Base-by-base conservation (phyloP, 2,113 vertebrate genomes). In the Amphilophus citrinellus region DNA sequence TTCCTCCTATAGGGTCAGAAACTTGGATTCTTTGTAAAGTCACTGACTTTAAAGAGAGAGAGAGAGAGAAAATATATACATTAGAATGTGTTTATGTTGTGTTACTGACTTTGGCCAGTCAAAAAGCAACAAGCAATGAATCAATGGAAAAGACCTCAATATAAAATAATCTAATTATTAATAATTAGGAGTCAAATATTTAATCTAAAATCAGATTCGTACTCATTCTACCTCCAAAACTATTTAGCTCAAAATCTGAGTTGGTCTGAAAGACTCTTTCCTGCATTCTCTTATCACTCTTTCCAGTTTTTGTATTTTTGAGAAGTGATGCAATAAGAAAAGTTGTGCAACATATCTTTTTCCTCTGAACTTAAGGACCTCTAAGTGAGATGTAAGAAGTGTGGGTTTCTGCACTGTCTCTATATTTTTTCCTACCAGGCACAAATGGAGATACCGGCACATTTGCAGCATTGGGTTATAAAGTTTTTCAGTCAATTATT, bases 181-280 rank as follows among this genome's bases (percentile, higher is more conserved):
- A 73, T 73, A 20, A 73, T 20, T 73, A 14, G 53, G 53, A 73
- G 27, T 73, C 24, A 73, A 56, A 73, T 73, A 73, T 53, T 56
- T 73, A 32, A 73, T 32, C 66, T 20, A 53, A 53, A 1, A n/a
- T 32, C 68, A 20, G 44, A 73, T 73, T 73, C 10, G 53, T 30
- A 53, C 10, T 73, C 44, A 53, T 73, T 73, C 66, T 53, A 53
- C 30, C 30, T 73, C 50, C 66, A 71, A 32, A 32, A 73, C 32
- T 20, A 56, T 32, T 53, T 7, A n/a, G 18, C 47, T 73, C 47
- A 56, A 56, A 56, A 73, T 32, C 5, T 3, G 68, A 56, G 47
- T 35, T 56, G 27, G 47, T n/a, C 18, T 20, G 0, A 73, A 14
- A 32, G 47, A 14, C 27, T 53, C 47, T 18, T 50, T 17, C 2